These are phyloP conservation scores for Aspidoscelis tigris DNA, from an alignment of 2,113 vertebrate genomes.

Conservation along the genomic window DNA sequence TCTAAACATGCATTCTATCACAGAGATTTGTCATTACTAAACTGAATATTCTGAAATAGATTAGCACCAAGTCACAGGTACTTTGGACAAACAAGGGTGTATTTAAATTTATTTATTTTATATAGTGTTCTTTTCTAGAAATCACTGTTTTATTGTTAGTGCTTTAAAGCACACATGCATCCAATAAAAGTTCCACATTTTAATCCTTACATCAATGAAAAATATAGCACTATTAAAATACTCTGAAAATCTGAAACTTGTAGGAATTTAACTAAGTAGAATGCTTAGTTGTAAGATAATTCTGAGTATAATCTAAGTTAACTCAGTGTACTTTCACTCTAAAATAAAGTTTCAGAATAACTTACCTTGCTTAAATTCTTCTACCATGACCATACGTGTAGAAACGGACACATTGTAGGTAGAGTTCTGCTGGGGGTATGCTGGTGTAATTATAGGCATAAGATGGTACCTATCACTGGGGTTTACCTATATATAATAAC, in stretches of 20 bases:
- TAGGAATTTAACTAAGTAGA: neutral
- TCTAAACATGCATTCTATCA: neutral
- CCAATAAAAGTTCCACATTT: neutral
- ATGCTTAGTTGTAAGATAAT: neutral
- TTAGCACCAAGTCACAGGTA: no score
- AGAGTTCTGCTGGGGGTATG: slow-evolving; percentile 94
- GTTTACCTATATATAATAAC: slow-evolving; percentile 86
- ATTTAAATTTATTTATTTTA: no score
- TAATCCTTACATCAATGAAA: neutral
- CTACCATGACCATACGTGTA: slow-evolving; percentile 89
- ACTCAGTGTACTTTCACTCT: neutral
- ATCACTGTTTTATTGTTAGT: neutral
- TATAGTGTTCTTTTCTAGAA: neutral
- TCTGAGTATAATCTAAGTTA: neutral
- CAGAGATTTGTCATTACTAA: neutral
- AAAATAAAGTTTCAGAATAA: slow-evolving; percentile 57
- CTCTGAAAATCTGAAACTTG: neutral
- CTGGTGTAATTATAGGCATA: slow-evolving; percentile 96
- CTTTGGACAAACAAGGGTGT: no score
- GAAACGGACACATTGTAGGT: slow-evolving; percentile 92
- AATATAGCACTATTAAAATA: neutral
- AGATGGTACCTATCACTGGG: slow-evolving; percentile 91
- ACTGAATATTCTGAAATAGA: no score
- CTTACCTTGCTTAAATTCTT: slow-evolving; percentile 93
- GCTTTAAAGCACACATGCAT: neutral